These are phyloP conservation scores for Pseudochirops corinnae DNA, from an alignment of 2,797 vertebrate genomes.

Conservation along the genomic window DNA sequence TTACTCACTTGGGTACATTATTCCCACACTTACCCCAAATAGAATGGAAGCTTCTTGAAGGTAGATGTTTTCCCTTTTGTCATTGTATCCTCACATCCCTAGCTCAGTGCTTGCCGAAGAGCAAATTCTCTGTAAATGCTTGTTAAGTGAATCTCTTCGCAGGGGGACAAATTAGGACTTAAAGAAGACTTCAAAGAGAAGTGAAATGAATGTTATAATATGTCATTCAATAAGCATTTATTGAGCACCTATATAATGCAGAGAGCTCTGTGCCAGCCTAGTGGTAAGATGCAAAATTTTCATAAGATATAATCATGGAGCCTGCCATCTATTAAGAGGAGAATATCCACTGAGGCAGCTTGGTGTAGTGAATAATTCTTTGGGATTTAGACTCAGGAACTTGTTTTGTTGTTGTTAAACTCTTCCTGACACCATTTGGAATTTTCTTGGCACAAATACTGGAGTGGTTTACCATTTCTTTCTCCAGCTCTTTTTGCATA, in stretches of 20 bases:
- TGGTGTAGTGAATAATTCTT: not conserved
- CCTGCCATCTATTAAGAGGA: no score
- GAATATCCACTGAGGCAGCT: not conserved
- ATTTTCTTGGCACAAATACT: not conserved
- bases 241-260: not conserved
- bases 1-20: not conserved
- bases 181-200: not conserved
- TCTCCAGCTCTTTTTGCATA: not conserved
- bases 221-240: not conserved
- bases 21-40: not conserved
- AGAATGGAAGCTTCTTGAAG: not conserved
- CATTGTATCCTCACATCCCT: not conserved
- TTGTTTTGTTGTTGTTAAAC: not conserved
- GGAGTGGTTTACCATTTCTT: not conserved
- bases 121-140: not conserved
- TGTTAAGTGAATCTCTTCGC: not conserved
- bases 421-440: not conserved
- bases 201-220: not conserved
- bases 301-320: not conserved
- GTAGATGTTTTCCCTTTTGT: conserved; percentile 22
- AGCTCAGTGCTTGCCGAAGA: not conserved
- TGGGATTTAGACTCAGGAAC: not conserved
- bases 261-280: not conserved
- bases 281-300: not conserved
- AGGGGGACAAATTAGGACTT: not conserved